These are phyloP conservation scores for Halichoeres trimaculatus DNA, from an alignment of 2,113 vertebrate species.

Conservation along the genomic window DNA sequence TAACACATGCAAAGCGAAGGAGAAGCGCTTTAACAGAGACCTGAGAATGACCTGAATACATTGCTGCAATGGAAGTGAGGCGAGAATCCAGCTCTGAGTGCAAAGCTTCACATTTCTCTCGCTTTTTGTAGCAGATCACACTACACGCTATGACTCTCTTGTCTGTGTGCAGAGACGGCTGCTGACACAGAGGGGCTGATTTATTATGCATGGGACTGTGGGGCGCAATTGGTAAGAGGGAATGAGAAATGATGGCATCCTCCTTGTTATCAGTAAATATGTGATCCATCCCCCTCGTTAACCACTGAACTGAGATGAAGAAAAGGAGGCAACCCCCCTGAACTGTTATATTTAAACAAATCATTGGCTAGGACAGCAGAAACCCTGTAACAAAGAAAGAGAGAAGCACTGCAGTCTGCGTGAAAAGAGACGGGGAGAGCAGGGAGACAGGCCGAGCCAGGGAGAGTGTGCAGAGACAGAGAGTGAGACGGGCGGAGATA, in stretches of 20 bases:
- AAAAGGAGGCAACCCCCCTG: conserved; percentile 23
- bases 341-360: conserved; percentile 51
- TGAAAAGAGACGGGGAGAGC: conserved; percentile 13
- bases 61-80: conserved; percentile 39
- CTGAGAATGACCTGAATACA: conserved; percentile 66
- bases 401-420: conserved; percentile 39
- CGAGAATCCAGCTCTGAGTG: conserved; percentile 36
- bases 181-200: conserved; percentile 61
- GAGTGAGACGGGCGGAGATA: conserved; percentile 32
- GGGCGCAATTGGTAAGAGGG: conserved; percentile 53
- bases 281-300: conserved; percentile 63
- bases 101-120: conserved; percentile 39
- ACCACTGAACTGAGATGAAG: conserved; percentile 62
- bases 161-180: conserved; percentile 39
- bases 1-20: conserved; percentile 31
- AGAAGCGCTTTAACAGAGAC: conserved; percentile 49
- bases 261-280: conserved; percentile 72
- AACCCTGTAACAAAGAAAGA: conserved; percentile 56
- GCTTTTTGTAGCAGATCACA: conserved; percentile 57
- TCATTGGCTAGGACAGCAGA: conserved; percentile 50
- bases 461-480: neutral
- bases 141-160: conserved; percentile 43
- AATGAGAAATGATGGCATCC: conserved; percentile 59
- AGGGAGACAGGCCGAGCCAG: neutral
- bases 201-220: conserved; percentile 69